These are phyloP conservation scores for Hylia prasina DNA, from an alignment of 2,113 vertebrate species.

Conservation along the genomic window DNA sequence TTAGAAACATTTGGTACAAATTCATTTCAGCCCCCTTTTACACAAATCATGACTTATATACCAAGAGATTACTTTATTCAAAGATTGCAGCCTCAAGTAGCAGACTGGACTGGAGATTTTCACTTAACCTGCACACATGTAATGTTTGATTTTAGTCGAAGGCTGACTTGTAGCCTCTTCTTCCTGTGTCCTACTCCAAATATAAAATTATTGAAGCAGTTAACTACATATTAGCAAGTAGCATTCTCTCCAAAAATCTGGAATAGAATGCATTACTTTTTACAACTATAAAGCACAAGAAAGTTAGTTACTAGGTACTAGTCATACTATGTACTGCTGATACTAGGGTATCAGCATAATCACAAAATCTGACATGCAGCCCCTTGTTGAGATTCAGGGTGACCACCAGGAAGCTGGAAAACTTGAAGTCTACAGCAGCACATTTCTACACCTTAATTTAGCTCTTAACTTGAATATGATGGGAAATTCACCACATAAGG, in stretches of 20 bases:
- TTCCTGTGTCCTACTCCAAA: neutral
- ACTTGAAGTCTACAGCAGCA: neutral
- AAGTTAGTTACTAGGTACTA: neutral
- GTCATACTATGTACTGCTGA: neutral
- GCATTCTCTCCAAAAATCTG: neutral
- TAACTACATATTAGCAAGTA: neutral
- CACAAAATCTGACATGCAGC: neutral
- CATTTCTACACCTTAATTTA: neutral
- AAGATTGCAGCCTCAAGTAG: neutral
- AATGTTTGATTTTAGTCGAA: neutral
- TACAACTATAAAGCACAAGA: neutral
- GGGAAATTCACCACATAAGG: neutral
- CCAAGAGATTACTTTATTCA: neutral
- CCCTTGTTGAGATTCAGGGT: neutral
- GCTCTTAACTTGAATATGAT: neutral
- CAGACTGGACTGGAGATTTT: neutral
- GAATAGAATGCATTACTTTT: neutral
- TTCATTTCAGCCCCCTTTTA: neutral
- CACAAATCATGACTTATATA: neutral
- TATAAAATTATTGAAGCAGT: neutral
- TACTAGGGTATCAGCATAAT: neutral
- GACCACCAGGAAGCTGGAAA: neutral
- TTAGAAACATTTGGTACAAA: constrained; percentile 16
- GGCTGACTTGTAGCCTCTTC: neutral
- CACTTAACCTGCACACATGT: neutral